Conservation (phyloP, 2,797 vertebrate species). For the Labeo calbasu region DNA sequence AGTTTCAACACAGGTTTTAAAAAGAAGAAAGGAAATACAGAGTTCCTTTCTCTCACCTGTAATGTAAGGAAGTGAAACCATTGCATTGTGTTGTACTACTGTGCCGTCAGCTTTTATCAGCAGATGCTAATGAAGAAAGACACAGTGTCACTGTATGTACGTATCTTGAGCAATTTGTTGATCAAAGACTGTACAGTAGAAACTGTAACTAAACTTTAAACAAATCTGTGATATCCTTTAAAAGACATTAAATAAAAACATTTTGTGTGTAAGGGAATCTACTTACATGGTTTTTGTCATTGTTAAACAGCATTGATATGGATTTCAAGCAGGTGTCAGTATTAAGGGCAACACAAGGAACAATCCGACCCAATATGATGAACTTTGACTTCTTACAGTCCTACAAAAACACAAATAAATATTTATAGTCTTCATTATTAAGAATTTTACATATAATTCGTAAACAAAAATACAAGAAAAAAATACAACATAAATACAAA, state of each 20-base stretch:
- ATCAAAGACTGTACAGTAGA: slow-evolving; percentile 68
- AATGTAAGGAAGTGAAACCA: slow-evolving; percentile 84
- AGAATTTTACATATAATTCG: too few relatives aligned
- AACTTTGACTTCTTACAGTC: slow-evolving; percentile 70
- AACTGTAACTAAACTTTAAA: background rate
- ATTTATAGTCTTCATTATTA: slow-evolving; percentile 15
- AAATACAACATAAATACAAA: background rate
- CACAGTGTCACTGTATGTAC: too few relatives aligned
- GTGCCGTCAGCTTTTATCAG: slow-evolving; percentile 85
- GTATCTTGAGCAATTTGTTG: slow-evolving; percentile 74
- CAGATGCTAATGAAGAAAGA: slow-evolving; percentile 75
- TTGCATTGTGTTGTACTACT: slow-evolving; percentile 80
- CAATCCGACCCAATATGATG: slow-evolving; percentile 82
- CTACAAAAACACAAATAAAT: slow-evolving; percentile 68
- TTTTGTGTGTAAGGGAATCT: background rate
- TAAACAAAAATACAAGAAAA: background rate
- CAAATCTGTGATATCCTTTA: slow-evolving; percentile 55
- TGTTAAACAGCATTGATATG: background rate
- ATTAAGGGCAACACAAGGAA: slow-evolving; percentile 80
- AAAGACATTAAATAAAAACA: too few relatives aligned
- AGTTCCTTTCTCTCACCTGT: slow-evolving; percentile 75
- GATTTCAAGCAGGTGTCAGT: slow-evolving; percentile 91
- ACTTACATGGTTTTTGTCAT: background rate
- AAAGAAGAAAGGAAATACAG: slow-evolving; percentile 41
- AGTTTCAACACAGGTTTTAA: background rate